phyloP scores from a whole-genome alignment of 2,113 vertebrate genomes.

The Phalacrocorax brasilianus region DNA sequence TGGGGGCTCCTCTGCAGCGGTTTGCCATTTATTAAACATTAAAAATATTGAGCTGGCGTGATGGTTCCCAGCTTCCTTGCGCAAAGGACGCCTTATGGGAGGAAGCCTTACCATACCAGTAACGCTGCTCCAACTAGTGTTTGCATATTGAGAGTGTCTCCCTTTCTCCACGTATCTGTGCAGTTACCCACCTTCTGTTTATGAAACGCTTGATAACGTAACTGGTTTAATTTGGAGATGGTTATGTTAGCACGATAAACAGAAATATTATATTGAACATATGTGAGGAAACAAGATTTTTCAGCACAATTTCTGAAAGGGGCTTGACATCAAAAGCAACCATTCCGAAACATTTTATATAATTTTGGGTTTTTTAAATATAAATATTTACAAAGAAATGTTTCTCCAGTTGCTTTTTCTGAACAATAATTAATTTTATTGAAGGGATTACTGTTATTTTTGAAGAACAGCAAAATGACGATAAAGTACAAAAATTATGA shows the following conservation, averaged over 20 bases:
- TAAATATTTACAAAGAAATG: background rate
- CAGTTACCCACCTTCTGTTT: background rate
- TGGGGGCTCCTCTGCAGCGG: background rate
- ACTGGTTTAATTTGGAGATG: background rate
- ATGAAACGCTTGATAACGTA: background rate
- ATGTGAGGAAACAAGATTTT: background rate
- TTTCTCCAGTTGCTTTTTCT: background rate
- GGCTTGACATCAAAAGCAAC: background rate
- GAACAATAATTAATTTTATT: background rate
- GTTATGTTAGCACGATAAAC: background rate
- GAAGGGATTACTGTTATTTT: background rate
- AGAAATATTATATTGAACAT: background rate
- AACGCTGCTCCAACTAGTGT: background rate
- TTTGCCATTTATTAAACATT: background rate
- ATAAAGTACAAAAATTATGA: background rate
- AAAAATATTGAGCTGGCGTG: background rate
- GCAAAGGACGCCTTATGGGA: background rate
- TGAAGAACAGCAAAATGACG: background rate
- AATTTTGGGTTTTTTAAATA: background rate
- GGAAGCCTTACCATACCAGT: background rate
- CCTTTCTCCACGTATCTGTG: background rate
- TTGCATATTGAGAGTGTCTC: background rate
- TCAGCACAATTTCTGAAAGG: background rate
- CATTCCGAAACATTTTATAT: background rate
- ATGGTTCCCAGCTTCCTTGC: background rate